Evolutionary conservation across 2,113 vertebrate genomes (phyloP).

Genomic region (Marcusenius ussheri): DNA sequence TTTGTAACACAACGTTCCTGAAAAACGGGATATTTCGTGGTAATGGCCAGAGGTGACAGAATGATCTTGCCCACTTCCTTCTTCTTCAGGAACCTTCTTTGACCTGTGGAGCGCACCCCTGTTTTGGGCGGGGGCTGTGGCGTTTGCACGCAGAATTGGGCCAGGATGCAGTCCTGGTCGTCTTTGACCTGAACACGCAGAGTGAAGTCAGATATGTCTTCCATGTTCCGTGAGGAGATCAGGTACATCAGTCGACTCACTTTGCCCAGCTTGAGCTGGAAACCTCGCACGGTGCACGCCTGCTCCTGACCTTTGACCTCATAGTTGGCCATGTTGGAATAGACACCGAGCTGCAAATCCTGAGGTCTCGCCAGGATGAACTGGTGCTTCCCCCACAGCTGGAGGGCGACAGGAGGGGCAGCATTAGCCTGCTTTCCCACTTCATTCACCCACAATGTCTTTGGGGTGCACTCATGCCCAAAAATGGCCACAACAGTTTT

Average conservation of each 20-base stretch:
- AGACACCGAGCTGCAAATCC: slow-evolving; percentile 83
- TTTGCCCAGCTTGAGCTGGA: slow-evolving; percentile 87
- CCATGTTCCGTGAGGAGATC: slow-evolving; percentile 67
- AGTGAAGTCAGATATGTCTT: slow-evolving; percentile 81
- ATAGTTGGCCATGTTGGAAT: slow-evolving; percentile 88
- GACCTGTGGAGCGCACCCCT: slow-evolving; percentile 59
- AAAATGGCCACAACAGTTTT: slow-evolving; percentile 89
- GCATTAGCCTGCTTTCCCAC: slow-evolving; percentile 64
- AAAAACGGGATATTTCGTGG: slow-evolving; percentile 79
- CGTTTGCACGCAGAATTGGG: slow-evolving; percentile 90
- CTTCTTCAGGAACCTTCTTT: slow-evolving; percentile 88
- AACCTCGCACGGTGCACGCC: slow-evolving; percentile 70
- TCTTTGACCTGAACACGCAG: slow-evolving; percentile 89
- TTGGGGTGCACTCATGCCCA: slow-evolving; percentile 87
- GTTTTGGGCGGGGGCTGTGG: slow-evolving; percentile 80
- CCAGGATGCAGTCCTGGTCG: slow-evolving; percentile 75
- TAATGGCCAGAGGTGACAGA: slow-evolving; percentile 80
- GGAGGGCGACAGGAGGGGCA: slow-evolving; percentile 73
- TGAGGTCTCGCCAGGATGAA: slow-evolving; percentile 75
- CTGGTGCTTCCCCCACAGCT: slow-evolving; percentile 94
- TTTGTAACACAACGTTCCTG: slow-evolving; percentile 79
- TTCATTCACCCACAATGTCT: slow-evolving; percentile 80
- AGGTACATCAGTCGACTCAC: slow-evolving; percentile 83
- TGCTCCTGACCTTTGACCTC: slow-evolving; percentile 74
- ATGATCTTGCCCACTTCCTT: slow-evolving; percentile 90